Evolutionary conservation across 2,888 invertebrate genomes (phyloP), one percentile per base, ranked within the genome.

Genomic region (Plebejus argus): DNA sequence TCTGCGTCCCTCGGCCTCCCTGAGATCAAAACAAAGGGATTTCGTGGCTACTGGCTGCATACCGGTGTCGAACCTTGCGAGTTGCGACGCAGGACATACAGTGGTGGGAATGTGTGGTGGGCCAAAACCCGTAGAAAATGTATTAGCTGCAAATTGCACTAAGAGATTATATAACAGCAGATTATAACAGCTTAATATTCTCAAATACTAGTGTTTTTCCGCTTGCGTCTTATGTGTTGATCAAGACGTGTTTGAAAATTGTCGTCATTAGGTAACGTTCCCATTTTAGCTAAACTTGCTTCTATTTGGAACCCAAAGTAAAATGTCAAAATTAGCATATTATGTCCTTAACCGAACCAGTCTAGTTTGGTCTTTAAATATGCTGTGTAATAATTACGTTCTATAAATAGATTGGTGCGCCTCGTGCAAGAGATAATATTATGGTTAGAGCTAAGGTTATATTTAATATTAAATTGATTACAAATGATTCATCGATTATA

Each of bases 251-350:
- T 61, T 61, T 28, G 12, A 20, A 23, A 61, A 61, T 66, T 8
- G 12, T 23, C 12, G 15, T 10, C 66, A 28, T 66, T 28, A 61
- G 61, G 61, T 28, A 66, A 66, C 23, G 23, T 33, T 15, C 66
- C 33, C 33, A 66, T 15, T 66, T 33, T 1, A 23, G 33, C 33
- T 33, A 33, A 15, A 33, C 18, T 33, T 66, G 70, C 0, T 5
- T n/a, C 35, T 71, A 71, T 71, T 39, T n/a, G 20, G 39, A 39
- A n/a, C 45, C 39, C 12, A 45, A 23, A 72, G 6, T 33, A 12
- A 72, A 72, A 72, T 72, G 72, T 72, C 39, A 72, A 45, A 72
- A 45, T 72, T 71, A 71, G 20, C 71, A 72, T 72, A 28, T 15
- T 15, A 20, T 45, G 45, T 39, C 72, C 72, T 71, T 71, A 71